Base-by-base conservation (phyloP, 2,113 vertebrate species). In the Lophura nycthemera region DNA sequence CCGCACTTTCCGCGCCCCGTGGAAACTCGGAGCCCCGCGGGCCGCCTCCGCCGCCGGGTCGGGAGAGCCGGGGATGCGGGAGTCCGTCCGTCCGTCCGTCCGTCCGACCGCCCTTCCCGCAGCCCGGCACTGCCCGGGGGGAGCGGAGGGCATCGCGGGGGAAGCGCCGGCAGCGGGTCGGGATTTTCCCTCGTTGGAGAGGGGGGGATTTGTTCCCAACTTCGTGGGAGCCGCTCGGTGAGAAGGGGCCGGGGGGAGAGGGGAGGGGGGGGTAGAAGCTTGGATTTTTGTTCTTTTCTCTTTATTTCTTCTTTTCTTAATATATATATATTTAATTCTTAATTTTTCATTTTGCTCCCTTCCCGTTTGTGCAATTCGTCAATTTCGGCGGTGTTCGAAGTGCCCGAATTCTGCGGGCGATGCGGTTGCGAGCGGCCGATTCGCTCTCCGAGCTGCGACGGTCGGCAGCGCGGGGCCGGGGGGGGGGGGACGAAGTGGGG, bases 161-260 rank as follows among this genome's bases (percentile, higher is more conserved):
- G 50, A 52, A 84, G 84, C 57, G 79, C 69, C 84, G 79, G 88
- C 79, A 80, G 30, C 6, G 18, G 52, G 25, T 27, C 52, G 27
- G n/a, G 18, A 34, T 72, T 72, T 57, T 73, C 81, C 89, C 85
- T 6, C 47, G 10, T 65, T 82, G 75, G 75, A 85, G 81, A 59
- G 70, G 59, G 79, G 92, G 59, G 50, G 50, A 52, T 52, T 52
- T 52, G 50, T 52, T 91, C 81, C 89, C 81, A 92, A 94, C 89
- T 94, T 92, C 81, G 71, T 29, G 71, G 60, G 71, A 88, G 65
- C 81, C 81, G 40, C 45, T 81, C 59, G 86, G 81, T 92, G 93
- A 94, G 89, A 67, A 69, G 56, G 82, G 72, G 50, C 66, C 73
- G 82, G 61, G 85, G 82, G 56, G 57, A 48, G 56, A 42, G 18